Conservation (phyloP, 1,140 invertebrate genomes). For the Brachionus asplanchnoidis region DNA sequence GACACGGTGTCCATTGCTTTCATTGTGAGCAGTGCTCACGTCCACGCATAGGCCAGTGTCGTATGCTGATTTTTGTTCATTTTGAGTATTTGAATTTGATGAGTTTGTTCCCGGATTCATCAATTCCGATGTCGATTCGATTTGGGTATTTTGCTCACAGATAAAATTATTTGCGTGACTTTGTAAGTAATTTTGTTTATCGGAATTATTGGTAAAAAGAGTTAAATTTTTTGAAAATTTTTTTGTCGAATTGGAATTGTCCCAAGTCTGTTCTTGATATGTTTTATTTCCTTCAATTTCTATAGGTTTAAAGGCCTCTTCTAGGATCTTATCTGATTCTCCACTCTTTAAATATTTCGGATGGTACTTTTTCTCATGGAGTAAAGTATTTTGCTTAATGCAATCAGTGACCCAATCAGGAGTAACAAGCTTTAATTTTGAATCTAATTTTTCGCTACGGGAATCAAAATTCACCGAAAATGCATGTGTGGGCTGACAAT, state of each 20-base stretch:
- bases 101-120: not conserved
- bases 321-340: not conserved
- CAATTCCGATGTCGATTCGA: not conserved
- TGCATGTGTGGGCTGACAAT: not conserved
- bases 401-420: constrained; percentile 15
- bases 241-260: not conserved
- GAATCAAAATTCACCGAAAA: not conserved
- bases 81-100: not conserved
- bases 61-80: not conserved
- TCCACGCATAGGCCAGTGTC: not conserved
- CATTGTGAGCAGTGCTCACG: not conserved
- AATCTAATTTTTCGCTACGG: not conserved
- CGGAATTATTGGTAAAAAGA: not conserved
- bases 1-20: not conserved
- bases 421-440: not conserved
- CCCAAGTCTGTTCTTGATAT: not conserved
- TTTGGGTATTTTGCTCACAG: not conserved
- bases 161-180: not conserved
- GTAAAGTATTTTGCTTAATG: not conserved
- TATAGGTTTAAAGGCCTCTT: not conserved
- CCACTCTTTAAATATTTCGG: constrained; percentile 25
- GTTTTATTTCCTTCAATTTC: not conserved
- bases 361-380: not conserved
- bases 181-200: not conserved
- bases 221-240: not conserved